Evolutionary conservation across 2,113 vertebrate genomes (phyloP), one percentile per base, ranked within the genome.

Genomic region (Brienomyrus brachyistius): DNA sequence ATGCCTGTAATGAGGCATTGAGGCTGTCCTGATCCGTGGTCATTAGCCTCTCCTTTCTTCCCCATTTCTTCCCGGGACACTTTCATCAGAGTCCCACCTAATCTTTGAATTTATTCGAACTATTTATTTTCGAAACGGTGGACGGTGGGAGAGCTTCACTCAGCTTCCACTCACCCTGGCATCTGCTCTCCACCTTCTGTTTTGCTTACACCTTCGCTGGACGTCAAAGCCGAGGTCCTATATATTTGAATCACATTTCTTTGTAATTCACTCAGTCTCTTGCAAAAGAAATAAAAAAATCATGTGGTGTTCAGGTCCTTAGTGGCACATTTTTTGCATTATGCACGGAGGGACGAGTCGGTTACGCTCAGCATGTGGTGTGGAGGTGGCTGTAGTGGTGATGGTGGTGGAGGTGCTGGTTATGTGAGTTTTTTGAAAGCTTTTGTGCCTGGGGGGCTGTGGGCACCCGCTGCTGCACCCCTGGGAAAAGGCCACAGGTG

Each of bases 401-500:
- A 62, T 52, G 21, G 86, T n/a, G 74, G 17, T 90, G 91, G 56
- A 62, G 87, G 51, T 85, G 70, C 90, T 88, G 31, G 85, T 56
- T 74, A 48, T 66, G 74, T 56, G 87, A 89, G 88, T 48, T 90
- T 40, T 89, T n/a, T 90, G 90, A 89, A 21, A 27, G 15, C 52
- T 93, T 88, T 92, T 92, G 91, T 92, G 92, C 93, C 87, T 83
- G 62, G 93, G 54, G 96, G 96, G 94, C 95, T 95, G 95, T 92
- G 94, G 94, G 94, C 95, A 90, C 94, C 94, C 95, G 94, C 94
- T 96, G 95, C 94, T 90, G 86, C 92, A 95, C 93, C 96, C 95
- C 94, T 97, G 96, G 97, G 97, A 97, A 97, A 97, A 96, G 97
- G 96, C 95, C 97, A 97, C 97, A 97, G 97, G 97, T 98, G 97